Base-by-base conservation (phyloP, 1,140 invertebrate genomes). In the Drosophila tsacasi region DNA sequence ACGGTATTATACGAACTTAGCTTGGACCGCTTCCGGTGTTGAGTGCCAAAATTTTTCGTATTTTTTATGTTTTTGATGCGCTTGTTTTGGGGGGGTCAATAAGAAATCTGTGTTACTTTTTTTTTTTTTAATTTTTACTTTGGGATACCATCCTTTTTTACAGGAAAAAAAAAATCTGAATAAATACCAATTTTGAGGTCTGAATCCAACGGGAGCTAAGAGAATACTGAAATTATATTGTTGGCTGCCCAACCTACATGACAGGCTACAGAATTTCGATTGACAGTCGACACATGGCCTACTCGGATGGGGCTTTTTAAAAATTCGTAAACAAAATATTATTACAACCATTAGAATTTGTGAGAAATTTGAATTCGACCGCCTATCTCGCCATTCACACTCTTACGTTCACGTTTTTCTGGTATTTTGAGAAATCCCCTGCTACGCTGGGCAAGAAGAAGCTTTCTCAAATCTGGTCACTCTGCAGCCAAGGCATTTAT, bases 141-240 rank as follows among this genome's bases (percentile, higher is more conserved):
- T 27, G 1, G 1, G 9, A 50, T 17, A 30, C 10, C 2, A 6
- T n/a, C 27, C n/a, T 58, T 12, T 27, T 58, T n/a, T 8, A 25
- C 9, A n/a, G n/a, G n/a, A n/a, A 37, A 59, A 59, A 27, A n/a
- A 3, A 44, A 42, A 55, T 25, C 12, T 2, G 7, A 25, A 57
- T 17, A 17, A 42, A 5, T 27, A 60, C 39, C 40, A 15, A 60
- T 39, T 67, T 39, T 39, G 23, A 35, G 23, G 27, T 60, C 44
- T 30, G 13, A 67, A 67, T 60, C 30, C 44, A 23, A 67, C 64
- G 64, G 27, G 15, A 39, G 64, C 46, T 42, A 55, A 30, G 21
- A 49, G 23, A 27, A 49, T 32, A 67, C 64, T 67, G 9, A 67
- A 60, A 10, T 35, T 54, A 21, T 21, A 15, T 21, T 35, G 19